Base-by-base conservation (phyloP, 2,888 invertebrate genomes). In the Rhaphigaster nebulosa region DNA sequence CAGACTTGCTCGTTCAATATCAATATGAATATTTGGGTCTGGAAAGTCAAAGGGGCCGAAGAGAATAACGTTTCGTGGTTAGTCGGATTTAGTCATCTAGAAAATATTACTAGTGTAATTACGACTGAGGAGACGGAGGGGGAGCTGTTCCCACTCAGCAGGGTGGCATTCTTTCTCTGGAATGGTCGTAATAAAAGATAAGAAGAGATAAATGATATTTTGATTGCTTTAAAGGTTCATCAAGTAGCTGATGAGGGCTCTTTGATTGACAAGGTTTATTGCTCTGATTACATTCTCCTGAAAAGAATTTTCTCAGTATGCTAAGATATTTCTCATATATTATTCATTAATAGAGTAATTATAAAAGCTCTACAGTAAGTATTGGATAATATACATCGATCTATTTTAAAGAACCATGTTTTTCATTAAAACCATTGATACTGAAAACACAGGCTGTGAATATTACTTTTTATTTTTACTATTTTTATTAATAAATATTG, bases 111-210 rank as follows among this genome's bases (percentile, higher is more conserved):
- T 65, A 15, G 65, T 65, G 3, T 65, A 65, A 65, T 65, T 65
- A 29, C 65, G 15, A 65, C 29, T 65, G 29, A 29, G 15, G 65
- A 12, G 20, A 29, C 1, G 29, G 65, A 10, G 29, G 15, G 29
- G 13, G 26, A 2, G n/a, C 13, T 4, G 65, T 65, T 15, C 65
- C n/a, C 29, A 65, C 65, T 65, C 65, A 65, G 65, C 65, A 15
- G 65, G 65, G 65, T 65, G 65, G 13, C 65, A 65, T 65, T 65
- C 65, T 29, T 65, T 65, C 65, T 65, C 15, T 65, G n/a, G 65
- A 65, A 65, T 65, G 65, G 65, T 29, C 13, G 65, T 29, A n/a
- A 65, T 65, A 65, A 65, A 65, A 10, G 65, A 65, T 65, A 65
- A 65, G 29, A 65, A 13, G 29, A 65, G 65, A 65, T 29, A 65